A percentile compares a stretch with the other conserved stretches of the same genome.
Conservation (phyloP, 2,888 invertebrate genomes). For the Dyspetes luteomarginatus region DNA sequence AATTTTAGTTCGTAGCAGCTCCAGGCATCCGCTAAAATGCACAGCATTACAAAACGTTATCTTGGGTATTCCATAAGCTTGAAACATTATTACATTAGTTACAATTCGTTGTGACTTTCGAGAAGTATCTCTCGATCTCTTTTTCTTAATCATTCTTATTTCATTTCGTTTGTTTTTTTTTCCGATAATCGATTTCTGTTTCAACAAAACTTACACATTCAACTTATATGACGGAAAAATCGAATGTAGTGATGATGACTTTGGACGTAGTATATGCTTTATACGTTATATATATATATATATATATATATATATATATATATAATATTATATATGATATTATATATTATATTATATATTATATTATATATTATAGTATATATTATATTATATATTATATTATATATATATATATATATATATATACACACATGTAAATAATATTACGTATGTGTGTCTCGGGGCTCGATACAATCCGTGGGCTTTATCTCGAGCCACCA, state of each 20-base stretch:
- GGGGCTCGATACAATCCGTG: slow-evolving; percentile 80
- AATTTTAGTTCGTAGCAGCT: slow-evolving; percentile 43
- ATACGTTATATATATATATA: background rate
- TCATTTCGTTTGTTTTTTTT: background rate
- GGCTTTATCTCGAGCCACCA: slow-evolving; percentile 85
- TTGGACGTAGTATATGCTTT: slow-evolving; percentile 4
- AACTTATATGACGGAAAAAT: slow-evolving; percentile 30
- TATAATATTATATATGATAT: slow-evolving; percentile 70
- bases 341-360: too few relatives aligned
- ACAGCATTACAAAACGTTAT: slow-evolving; percentile 49
- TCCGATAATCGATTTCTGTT: background rate
- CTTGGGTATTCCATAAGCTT: slow-evolving; percentile 46
- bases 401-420: too few relatives aligned
- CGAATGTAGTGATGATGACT: slow-evolving; percentile 21
- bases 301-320: background rate
- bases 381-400: too few relatives aligned
- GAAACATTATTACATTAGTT: slow-evolving; percentile 29
- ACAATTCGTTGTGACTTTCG: slow-evolving; percentile 47
- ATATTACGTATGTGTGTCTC: slow-evolving; percentile 72
- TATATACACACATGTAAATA: background rate
- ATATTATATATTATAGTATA: too few relatives aligned
- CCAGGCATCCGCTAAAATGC: slow-evolving; percentile 44
- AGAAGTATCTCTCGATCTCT: slow-evolving; percentile 7
- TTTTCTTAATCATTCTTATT: background rate
- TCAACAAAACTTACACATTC: slow-evolving; percentile 17